phyloP scores from a whole-genome alignment of 2,113 vertebrate species.

The Paracanthobrama guichenoti region DNA sequence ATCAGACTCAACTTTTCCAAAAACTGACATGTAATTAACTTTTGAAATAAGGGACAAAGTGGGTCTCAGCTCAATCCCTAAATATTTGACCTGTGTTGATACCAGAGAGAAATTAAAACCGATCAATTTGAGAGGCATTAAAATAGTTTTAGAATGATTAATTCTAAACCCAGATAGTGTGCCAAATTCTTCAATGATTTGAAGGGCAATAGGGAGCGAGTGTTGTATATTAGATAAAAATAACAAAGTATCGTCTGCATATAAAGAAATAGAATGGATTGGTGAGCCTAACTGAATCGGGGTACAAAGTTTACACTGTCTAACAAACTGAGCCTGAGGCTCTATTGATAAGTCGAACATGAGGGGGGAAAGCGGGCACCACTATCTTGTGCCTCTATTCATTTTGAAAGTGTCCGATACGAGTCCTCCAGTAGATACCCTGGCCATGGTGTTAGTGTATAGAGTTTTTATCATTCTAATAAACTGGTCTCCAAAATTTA shows the following conservation, averaged over 20 bases:
- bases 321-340: not conserved
- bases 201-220: not conserved
- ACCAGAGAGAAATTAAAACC: not conserved
- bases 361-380: not conserved
- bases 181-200: not conserved
- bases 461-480: not conserved
- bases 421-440: not conserved
- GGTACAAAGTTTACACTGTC: not conserved
- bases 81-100: not conserved
- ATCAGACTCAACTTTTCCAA: not conserved
- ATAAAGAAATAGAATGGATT: not conserved
- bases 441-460: not conserved
- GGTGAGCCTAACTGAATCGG: not conserved
- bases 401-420: not conserved
- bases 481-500: not conserved
- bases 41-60: not conserved
- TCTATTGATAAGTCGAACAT: not conserved
- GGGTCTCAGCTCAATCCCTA: not conserved
- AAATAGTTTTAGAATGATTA: not conserved
- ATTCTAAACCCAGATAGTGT: not conserved
- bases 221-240: not conserved
- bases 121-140: not conserved
- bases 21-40: not conserved
- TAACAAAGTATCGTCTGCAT: not conserved
- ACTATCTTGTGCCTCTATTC: not conserved